These are phyloP conservation scores for Tuberolachnus salignus DNA, from an alignment of 2,888 invertebrate species.

Conservation along the genomic window DNA sequence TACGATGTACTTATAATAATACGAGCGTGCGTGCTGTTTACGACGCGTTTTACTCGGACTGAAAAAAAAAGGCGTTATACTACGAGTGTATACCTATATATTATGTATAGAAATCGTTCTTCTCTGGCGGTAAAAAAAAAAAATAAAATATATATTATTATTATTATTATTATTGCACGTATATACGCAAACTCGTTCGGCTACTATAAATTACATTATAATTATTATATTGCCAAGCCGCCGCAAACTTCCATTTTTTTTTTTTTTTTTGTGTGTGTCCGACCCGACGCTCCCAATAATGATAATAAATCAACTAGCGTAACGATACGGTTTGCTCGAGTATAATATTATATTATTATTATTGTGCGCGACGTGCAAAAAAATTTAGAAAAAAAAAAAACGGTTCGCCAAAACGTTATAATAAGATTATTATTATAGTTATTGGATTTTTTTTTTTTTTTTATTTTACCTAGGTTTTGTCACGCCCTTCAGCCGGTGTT, in stretches of 20 bases:
- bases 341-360: neutral
- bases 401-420: too few relatives aligned
- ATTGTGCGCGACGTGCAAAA: neutral
- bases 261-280: neutral
- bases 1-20: neutral
- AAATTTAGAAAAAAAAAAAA: neutral
- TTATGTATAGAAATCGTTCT: neutral
- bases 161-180: neutral
- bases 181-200: constrained; percentile 28
- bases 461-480: constrained; percentile 79
- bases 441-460: neutral
- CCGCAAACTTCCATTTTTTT: neutral
- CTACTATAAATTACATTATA: constrained; percentile 34
- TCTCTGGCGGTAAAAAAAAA: neutral
- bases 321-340: neutral
- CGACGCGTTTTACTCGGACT: neutral
- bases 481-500: constrained; percentile 85
- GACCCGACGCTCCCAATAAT: neutral
- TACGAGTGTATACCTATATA: too few relatives aligned
- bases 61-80: constrained; percentile 2
- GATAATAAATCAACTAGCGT: neutral
- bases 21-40: neutral
- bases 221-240: neutral
- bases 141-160: neutral
- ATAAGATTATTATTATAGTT: too few relatives aligned